phyloP scores from a whole-genome alignment of 2,797 vertebrate species.

The Lates japonicus region DNA sequence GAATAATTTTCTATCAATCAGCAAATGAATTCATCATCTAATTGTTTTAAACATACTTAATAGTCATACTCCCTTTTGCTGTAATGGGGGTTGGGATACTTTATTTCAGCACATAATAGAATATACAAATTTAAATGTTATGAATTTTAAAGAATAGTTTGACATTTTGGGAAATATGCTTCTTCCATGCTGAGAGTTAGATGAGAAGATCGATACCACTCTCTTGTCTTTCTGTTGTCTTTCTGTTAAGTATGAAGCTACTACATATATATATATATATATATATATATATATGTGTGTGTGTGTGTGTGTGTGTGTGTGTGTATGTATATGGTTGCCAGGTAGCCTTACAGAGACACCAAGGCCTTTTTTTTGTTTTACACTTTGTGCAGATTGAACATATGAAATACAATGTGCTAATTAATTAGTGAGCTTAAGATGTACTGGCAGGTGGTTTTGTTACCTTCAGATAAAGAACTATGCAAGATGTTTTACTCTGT shows the following conservation, averaged over 20 bases:
- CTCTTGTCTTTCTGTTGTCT: too few species aligned
- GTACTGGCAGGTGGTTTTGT: not conserved
- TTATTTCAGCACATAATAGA: not conserved
- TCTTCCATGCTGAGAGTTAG: not conserved
- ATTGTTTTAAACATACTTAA: not conserved
- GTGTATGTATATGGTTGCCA: too few species aligned
- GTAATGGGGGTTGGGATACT: not conserved
- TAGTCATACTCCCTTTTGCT: slow-evolving; percentile 2
- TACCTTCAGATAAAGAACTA: not conserved
- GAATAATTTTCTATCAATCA: not conserved
- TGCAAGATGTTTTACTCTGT: not conserved
- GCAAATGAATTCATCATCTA: not conserved
- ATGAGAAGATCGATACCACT: not conserved
- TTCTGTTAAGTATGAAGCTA: not conserved
- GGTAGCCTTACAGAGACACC: too few species aligned
- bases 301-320: too few species aligned
- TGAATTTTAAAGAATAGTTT: not conserved
- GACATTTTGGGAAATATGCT: not conserved
- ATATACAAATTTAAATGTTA: not conserved
- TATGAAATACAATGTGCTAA: not conserved
- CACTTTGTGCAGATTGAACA: too few species aligned
- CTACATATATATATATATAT: too few species aligned
- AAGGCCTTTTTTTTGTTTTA: too few species aligned
- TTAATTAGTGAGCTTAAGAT: not conserved
- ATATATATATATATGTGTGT: too few species aligned